These are phyloP conservation scores for Drosophila neocordata DNA, from an alignment of 1,140 invertebrate species.

Conservation along the genomic window DNA sequence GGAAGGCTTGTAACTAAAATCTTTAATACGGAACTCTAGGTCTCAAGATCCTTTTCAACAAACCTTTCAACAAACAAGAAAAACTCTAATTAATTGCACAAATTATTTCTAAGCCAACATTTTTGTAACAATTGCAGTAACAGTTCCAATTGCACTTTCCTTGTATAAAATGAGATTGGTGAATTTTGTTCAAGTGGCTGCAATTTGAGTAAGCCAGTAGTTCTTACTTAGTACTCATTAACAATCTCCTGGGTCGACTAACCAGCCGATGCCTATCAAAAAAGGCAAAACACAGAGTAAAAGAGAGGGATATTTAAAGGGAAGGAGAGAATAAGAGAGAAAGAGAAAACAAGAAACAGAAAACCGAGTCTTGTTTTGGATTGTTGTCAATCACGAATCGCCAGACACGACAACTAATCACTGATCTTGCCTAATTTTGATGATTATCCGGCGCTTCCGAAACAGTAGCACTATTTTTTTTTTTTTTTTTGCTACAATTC, in stretches of 20 bases:
- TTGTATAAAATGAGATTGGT: not conserved
- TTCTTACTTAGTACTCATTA: not conserved
- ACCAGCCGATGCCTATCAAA: slow-evolving; percentile 49
- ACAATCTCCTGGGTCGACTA: not conserved
- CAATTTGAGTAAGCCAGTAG: not conserved
- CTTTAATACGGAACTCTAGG: no score
- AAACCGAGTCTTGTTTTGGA: slow-evolving; percentile 25
- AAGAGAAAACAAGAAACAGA: not conserved
- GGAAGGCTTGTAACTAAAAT: no score
- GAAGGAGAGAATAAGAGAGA: not conserved
- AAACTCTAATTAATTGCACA: no score
- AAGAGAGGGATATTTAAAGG: not conserved
- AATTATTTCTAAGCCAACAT: no score
- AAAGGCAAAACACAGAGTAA: slow-evolving; percentile 3
- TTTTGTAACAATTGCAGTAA: no score
- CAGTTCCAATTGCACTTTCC: no score
- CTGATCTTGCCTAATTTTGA: slow-evolving; percentile 67
- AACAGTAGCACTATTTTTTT: no score
- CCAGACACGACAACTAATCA: slow-evolving; percentile 47
- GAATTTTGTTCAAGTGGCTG: not conserved
- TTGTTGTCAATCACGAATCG: slow-evolving; percentile 49
- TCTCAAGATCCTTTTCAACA: no score
- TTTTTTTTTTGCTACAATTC: no score
- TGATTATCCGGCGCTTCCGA: slow-evolving; percentile 71
- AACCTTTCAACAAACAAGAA: no score